Conservation (phyloP, 2,797 vertebrate species). For the Rhabdomys pumilio region DNA sequence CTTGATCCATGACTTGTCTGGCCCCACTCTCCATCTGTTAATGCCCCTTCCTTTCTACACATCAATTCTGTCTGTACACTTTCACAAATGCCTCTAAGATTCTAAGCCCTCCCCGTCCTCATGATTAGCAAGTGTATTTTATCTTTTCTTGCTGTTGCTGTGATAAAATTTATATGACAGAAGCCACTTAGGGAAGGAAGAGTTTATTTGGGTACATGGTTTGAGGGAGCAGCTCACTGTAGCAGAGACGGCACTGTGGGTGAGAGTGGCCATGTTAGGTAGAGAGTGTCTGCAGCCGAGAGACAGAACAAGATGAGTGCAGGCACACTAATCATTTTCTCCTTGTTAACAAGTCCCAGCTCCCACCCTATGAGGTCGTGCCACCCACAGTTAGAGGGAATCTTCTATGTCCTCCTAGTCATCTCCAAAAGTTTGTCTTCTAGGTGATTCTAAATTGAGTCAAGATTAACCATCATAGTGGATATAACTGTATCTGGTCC, state of each 20-base stretch:
- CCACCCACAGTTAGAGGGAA: not conserved
- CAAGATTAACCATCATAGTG: not conserved
- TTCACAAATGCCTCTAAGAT: not conserved
- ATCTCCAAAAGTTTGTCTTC: not conserved
- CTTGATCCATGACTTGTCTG: not conserved
- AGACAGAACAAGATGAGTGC: not conserved
- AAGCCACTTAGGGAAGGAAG: not conserved
- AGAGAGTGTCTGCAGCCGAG: not conserved
- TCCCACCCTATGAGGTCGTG: fast-evolving
- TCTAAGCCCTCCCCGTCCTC: not conserved
- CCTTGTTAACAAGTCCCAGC: not conserved
- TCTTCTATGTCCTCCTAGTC: not conserved
- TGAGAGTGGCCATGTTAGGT: not conserved
- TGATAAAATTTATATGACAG: not conserved
- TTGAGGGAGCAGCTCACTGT: not conserved
- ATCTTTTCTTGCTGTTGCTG: not conserved
- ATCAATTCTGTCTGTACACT: not conserved
- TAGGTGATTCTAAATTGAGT: not conserved
- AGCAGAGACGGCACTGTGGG: not conserved
- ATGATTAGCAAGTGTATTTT: not conserved
- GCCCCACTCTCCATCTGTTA: not conserved
- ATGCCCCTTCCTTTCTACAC: not conserved
- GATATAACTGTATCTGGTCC: not conserved
- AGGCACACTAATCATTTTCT: not conserved
- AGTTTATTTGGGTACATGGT: not conserved